Evolutionary conservation across 2,113 vertebrate genomes (phyloP).

Genomic region (Anarhynchus alexandrinus): DNA sequence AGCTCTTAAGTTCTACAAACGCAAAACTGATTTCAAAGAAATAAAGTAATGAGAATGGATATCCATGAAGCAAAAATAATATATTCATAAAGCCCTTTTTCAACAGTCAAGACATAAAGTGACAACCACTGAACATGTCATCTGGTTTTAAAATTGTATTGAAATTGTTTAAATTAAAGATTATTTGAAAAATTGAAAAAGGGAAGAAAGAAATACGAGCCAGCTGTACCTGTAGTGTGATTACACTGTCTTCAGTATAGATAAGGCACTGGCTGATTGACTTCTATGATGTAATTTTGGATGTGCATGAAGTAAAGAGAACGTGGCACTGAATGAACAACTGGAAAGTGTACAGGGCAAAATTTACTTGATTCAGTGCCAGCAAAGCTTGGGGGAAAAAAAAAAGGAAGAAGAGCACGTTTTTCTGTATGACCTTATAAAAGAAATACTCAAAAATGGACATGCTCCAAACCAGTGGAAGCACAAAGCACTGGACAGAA

Average conservation of each 20-base stretch:
- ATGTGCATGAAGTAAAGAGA: not conserved
- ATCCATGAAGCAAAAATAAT: not conserved
- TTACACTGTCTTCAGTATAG: not conserved
- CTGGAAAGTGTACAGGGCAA: not conserved
- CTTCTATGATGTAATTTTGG: not conserved
- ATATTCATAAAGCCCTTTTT: not conserved
- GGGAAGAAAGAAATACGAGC: not conserved
- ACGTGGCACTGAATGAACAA: not conserved
- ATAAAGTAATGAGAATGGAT: not conserved
- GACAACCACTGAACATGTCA: not conserved
- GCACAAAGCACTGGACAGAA: rapidly evolving
- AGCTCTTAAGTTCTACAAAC: slow-evolving; percentile 12
- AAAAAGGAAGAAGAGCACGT: not conserved
- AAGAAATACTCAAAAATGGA: not conserved
- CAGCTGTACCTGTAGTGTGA: not conserved
- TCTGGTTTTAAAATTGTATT: not conserved
- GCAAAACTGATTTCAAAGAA: slow-evolving; percentile 32
- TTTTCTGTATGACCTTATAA: not conserved
- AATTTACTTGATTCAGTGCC: not conserved
- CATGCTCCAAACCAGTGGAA: not conserved
- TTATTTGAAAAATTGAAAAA: not conserved
- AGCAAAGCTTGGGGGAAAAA: not conserved
- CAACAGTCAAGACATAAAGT: not conserved
- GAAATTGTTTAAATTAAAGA: not conserved
- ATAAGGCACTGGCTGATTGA: not conserved